Base-by-base conservation (phyloP, 1,140 invertebrate species). In the Eumaeus atala region DNA sequence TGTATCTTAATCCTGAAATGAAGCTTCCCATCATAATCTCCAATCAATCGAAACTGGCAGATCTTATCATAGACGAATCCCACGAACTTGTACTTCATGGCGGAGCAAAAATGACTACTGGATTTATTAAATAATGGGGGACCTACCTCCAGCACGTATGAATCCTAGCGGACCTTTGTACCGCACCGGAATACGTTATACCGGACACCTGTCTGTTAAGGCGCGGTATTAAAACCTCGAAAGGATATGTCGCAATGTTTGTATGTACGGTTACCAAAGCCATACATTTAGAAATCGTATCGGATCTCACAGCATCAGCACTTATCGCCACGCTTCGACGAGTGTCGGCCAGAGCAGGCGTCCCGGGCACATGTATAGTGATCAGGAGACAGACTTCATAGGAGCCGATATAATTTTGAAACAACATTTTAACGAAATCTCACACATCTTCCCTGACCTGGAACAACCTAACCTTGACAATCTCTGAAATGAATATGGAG, bases 251-350 rank as follows among this genome's bases (percentile, higher is more conserved):
- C 34, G 54, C 54, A 1, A 34, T 61, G 6, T 53, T 61, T 53
- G 17, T 50, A 6, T 61, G 54, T 12, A 61, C 56, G 59, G 59
- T 33, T 5, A 61, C 60, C 9, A 56, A 56, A 50, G 48, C 53
- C 1, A 36, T 62, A 11, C 61, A 62, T 36, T 16, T 62, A 9
- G 61, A 62, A 44, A 10, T 62, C 10, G 60, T 62, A 0, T 54
- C 60, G 10, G 55, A 62, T 34, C 38, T 58, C 11, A 48, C 33
- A 1, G 17, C 48, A 9, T 54, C 55, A 58, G 14, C 55, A 38
- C 58, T 62, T 51, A 12, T 62, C 28, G 37, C 56, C 1, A 52
- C 56, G 3, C 28, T 58, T 5, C 38, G 38, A 14, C 11, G 37
- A 11, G 1, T 38, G 9, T 9, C 37, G 10, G 37, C 11, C 11